Evolutionary conservation across 2,888 invertebrate species (phyloP).

Genomic region (Alviniconcha strummeri): DNA sequence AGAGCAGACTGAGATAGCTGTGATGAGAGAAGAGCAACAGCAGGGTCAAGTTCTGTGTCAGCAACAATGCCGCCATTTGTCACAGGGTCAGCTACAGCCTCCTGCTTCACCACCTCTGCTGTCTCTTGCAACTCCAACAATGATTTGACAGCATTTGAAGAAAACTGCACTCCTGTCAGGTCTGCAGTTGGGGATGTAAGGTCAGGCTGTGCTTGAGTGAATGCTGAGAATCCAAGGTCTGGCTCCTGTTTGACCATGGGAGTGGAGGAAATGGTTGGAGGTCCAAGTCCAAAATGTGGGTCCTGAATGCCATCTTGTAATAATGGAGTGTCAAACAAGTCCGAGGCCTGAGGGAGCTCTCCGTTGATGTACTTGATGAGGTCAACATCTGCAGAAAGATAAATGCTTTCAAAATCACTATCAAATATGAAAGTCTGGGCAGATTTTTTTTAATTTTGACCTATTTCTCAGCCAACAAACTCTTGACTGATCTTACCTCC

Average conservation of each 20-base stretch:
- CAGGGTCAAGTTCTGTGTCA: slow-evolving; percentile 38
- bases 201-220: slow-evolving; percentile 32
- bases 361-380: slow-evolving; percentile 63
- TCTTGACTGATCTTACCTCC: too few relatives aligned
- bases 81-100: not conserved
- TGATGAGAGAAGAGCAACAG: slow-evolving; percentile 31
- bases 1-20: slow-evolving; percentile 33
- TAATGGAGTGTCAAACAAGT: slow-evolving; percentile 28
- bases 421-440: too few relatives aligned
- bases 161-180: not conserved
- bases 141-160: slow-evolving; percentile 36
- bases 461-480: too few relatives aligned
- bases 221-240: slow-evolving; percentile 40
- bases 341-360: slow-evolving; percentile 43
- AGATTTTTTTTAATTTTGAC: too few relatives aligned
- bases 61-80: slow-evolving; percentile 6
- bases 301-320: slow-evolving; percentile 34
- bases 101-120: not conserved
- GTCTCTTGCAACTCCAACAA: slow-evolving; percentile 28
- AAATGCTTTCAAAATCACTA: not conserved
- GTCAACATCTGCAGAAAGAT: slow-evolving; percentile 37
- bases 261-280: not conserved
- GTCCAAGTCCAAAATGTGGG: not conserved
- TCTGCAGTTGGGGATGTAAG: slow-evolving; percentile 22
- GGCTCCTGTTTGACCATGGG: slow-evolving; percentile 43